Evolutionary conservation across 2,888 invertebrate genomes (phyloP).

Genomic region (Acrobasis suavella): DNA sequence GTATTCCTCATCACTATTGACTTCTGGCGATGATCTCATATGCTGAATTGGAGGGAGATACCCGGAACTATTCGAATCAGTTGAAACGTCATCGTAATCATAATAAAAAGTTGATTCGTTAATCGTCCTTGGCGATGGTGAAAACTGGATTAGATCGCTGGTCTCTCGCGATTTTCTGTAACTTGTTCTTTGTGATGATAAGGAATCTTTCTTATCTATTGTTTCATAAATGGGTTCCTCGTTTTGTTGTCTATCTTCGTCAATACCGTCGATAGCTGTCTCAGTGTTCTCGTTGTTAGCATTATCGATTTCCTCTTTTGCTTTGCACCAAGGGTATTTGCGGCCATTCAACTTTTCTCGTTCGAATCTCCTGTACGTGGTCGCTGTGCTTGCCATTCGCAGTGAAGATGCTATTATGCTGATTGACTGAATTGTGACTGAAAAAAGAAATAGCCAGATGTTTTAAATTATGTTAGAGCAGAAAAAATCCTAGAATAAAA

Average conservation of each 20-base stretch:
- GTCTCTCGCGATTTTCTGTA: conserved; percentile 15
- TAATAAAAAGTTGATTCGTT: conserved; percentile 42
- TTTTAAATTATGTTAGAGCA: neutral
- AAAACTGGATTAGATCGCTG: conserved; percentile 70
- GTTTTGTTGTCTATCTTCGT: conserved; percentile 23
- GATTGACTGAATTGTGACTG: conserved; percentile 86
- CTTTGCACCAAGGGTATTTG: conserved; percentile 86
- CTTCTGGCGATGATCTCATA: conserved; percentile 36
- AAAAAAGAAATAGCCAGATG: conserved; percentile 27
- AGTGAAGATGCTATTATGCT: conserved; percentile 86
- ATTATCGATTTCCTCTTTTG: conserved; percentile 38
- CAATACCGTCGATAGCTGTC: conserved; percentile 34
- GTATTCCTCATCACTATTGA: conserved; percentile 69
- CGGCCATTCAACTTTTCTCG: conserved; percentile 88
- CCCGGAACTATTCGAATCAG: conserved; percentile 62
- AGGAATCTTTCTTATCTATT: conserved; percentile 41
- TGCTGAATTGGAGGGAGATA: conserved; percentile 51
- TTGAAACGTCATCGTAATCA: conserved; percentile 49
- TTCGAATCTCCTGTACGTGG: conserved; percentile 89
- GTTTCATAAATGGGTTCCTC: conserved; percentile 58
- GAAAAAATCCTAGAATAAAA: too few relatives aligned
- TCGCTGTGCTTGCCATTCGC: conserved; percentile 87
- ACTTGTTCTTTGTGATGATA: conserved; percentile 4
- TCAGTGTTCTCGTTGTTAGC: conserved; percentile 55
- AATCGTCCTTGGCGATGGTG: conserved; percentile 49